Base-by-base conservation (phyloP, 2,888 invertebrate genomes). In the Aphrophora alni region DNA sequence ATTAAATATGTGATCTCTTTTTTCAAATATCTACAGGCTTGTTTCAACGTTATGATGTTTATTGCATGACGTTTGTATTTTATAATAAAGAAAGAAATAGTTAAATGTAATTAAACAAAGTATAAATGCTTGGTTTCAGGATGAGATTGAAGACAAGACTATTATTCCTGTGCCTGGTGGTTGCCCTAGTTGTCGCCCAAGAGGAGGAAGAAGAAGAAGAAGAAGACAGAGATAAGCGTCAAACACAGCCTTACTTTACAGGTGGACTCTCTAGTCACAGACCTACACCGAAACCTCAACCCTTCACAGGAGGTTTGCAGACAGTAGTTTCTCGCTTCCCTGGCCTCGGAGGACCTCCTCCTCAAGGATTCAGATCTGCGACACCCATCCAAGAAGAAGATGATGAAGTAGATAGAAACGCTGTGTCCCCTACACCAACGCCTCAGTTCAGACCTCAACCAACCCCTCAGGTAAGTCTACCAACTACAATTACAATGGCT, bases 331-430 rank as follows among this genome's bases (percentile, higher is more conserved):
- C 82, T 27, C 77, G 82, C 12, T 74, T 74, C 74, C 78, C 73
- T 59, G 74, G 78, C 1, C 74, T 74, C 4, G 75, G 75, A 17
- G 59, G 68, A 27, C 71, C 75, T 10, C 51, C 80, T 0, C 86
- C 86, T 7, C 86, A 87, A 70, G 85, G 84, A 14, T 87, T 87
- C 84, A 84, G 86, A 70, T 81, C 84, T 1, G 82, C 85, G 7
- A 83, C 85, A 4, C 82, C 84, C 8, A 84, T 85, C 14, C 84
- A 84, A 27, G 86, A 85, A 27, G 85, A 85, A 38, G 83, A 84
- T 5, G 84, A 85, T 7, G 85, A 86, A 27, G 85, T 86, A 21
- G 85, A 85, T 78, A 80, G 84, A 75, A 84, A 83, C 75, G 82
- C 84, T 27, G 84, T 84, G 38, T 82, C 84, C 12, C 84, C 84